Conservation (phyloP, 2,113 vertebrate genomes). For the Leptosomus discolor region DNA sequence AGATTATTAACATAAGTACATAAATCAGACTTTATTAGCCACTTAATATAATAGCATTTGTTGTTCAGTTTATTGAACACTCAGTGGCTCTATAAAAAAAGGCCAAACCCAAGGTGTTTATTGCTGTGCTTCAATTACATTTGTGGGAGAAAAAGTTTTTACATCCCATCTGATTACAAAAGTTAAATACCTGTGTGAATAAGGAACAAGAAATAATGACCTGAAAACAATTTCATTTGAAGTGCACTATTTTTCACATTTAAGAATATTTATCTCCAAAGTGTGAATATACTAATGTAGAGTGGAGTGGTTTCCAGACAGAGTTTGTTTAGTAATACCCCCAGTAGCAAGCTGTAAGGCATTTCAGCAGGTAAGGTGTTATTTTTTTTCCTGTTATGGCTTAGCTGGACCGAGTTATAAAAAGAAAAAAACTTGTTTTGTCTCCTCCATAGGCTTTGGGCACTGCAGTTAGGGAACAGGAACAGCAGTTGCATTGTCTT, state of each 20-base stretch:
- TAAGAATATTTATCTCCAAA: background rate
- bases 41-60: conserved; percentile 57
- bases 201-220: background rate
- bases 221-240: conserved; percentile 13
- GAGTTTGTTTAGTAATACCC: background rate
- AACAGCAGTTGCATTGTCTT: conserved; percentile 18
- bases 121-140: background rate
- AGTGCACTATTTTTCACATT: background rate
- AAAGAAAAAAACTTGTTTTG: conserved; percentile 9
- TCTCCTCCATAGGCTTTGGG: background rate
- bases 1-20: conserved; percentile 27
- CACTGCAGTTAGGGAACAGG: background rate
- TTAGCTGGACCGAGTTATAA: background rate
- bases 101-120: conserved; percentile 32
- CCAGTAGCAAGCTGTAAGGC: background rate
- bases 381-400: background rate
- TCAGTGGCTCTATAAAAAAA: conserved; percentile 8
- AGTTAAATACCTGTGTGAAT: conserved; percentile 4
- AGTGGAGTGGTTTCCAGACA: background rate
- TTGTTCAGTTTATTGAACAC: conserved; percentile 52
- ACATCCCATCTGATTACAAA: background rate
- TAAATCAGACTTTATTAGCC: conserved; percentile 62
- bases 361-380: background rate
- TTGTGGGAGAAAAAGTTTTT: conserved; percentile 8
- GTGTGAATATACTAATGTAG: background rate